These are phyloP conservation scores for Drosophila diplacantha DNA, from an alignment of 2,888 invertebrate genomes.

Conservation along the genomic window DNA sequence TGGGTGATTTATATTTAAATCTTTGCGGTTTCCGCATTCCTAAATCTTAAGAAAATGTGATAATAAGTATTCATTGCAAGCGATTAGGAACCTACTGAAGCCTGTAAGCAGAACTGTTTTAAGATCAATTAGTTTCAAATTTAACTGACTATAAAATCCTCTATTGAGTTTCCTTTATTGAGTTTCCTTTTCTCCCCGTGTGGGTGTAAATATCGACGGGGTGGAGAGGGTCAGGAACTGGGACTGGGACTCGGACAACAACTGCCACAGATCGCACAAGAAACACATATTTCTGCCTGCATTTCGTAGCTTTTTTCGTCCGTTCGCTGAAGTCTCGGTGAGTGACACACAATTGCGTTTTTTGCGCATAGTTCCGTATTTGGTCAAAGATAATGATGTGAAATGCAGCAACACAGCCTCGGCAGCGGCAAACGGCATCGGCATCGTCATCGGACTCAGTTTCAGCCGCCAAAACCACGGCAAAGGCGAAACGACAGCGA, in stretches of 20 bases:
- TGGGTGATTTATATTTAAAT: neutral
- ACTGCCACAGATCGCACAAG: conserved; percentile 62
- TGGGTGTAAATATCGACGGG: neutral
- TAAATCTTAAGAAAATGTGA: neutral
- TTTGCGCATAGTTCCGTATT: conserved; percentile 67
- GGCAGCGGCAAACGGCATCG: neutral
- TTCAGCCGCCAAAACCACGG: conserved; percentile 15
- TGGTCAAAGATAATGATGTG: conserved; percentile 72
- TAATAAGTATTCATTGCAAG: neutral
- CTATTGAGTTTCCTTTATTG: no score
- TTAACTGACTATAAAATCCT: no score
- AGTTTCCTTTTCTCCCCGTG: conserved; percentile 1
- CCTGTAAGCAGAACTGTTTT: neutral
- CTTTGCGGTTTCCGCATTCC: neutral
- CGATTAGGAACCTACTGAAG: neutral
- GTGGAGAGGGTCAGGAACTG: conserved; percentile 33
- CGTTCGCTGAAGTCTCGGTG: conserved; percentile 58
- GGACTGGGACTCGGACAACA: conserved; percentile 41
- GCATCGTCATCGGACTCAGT: conserved; percentile 8
- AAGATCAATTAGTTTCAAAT: neutral
- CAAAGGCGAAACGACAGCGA: conserved; percentile 33
- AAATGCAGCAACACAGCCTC: conserved; percentile 54
- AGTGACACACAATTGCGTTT: conserved; percentile 71
- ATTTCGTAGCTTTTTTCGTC: conserved; percentile 39
- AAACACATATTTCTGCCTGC: conserved; percentile 57